phyloP scores from a whole-genome alignment of 1,140 invertebrate genomes.

The Danaus melanippus region DNA sequence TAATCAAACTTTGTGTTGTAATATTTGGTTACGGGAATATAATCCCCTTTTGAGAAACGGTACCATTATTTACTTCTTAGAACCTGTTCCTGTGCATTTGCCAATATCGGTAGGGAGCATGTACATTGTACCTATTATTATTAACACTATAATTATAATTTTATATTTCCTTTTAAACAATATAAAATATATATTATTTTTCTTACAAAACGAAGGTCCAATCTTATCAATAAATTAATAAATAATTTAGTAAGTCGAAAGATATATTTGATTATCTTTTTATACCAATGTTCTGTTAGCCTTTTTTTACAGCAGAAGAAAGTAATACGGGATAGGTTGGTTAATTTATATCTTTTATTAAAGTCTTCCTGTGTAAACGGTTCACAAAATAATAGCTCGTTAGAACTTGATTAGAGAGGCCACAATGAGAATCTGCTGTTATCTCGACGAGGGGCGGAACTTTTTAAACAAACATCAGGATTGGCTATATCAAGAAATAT shows the following conservation, averaged over 20 bases:
- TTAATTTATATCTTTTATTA: too few relatives aligned
- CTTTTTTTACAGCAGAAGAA: too few relatives aligned
- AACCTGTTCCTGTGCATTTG: slow-evolving; percentile 3
- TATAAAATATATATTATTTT: too few relatives aligned
- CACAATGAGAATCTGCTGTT: slow-evolving; percentile 4
- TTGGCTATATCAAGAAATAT: slow-evolving; percentile 10
- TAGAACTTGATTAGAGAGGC: slow-evolving; percentile 11
- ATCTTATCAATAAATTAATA: too few relatives aligned
- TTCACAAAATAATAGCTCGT: slow-evolving; percentile 2
- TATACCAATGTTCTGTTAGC: not conserved
- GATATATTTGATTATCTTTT: slow-evolving; percentile 1
- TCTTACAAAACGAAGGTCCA: too few relatives aligned
- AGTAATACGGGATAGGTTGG: too few relatives aligned
- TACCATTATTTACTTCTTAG: slow-evolving; percentile 1
- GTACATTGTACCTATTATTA: not conserved
- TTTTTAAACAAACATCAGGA: slow-evolving; percentile 8
- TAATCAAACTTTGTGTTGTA: slow-evolving; percentile 6
- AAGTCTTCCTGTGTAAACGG: too few relatives aligned
- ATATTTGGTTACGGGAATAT: not conserved
- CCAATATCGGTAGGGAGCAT: slow-evolving; percentile 5
- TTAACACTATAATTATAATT: too few relatives aligned
- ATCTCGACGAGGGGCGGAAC: not conserved
- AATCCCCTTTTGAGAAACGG: slow-evolving; percentile 1
- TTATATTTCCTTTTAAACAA: too few relatives aligned
- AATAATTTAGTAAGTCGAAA: too few relatives aligned